Evolutionary conservation across 2,113 vertebrate species (phyloP).

Genomic region (Rousettus leschenaultii): DNA sequence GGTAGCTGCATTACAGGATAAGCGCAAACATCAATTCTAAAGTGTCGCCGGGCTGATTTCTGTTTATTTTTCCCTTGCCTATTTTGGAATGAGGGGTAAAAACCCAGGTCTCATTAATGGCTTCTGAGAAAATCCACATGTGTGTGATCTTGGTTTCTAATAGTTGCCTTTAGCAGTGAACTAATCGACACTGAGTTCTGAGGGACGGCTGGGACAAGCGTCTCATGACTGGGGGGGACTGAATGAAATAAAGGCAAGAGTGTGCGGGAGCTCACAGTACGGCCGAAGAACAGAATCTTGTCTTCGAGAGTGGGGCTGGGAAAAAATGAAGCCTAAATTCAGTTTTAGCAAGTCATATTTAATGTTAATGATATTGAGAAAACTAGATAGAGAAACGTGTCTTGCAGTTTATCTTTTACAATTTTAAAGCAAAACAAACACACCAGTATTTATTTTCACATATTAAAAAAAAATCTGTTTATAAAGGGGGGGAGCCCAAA

Average conservation of each 20-base stretch:
- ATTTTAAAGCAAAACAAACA: slow-evolving; percentile 48
- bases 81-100: slow-evolving; percentile 5
- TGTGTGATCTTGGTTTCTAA: neutral
- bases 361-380: slow-evolving; percentile 42
- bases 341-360: slow-evolving; percentile 32
- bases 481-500: neutral
- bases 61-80: neutral
- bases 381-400: slow-evolving; percentile 17
- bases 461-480: neutral
- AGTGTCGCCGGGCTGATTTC: neutral
- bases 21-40: slow-evolving; percentile 37
- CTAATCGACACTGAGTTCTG: neutral
- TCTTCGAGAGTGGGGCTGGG: neutral
- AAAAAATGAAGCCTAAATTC: slow-evolving; percentile 19
- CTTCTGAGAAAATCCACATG: neutral
- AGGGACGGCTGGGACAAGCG: neutral
- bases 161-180: neutral
- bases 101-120: neutral
- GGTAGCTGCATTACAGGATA: neutral
- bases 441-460: neutral
- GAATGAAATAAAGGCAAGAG: neutral
- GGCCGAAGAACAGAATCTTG: neutral
- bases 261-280: neutral
- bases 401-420: slow-evolving; percentile 33
- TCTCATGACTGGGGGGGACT: neutral